Percentiles rank a stretch among this genome's conserved stretches.
Evolutionary conservation across 2,888 invertebrate species (phyloP).

Genomic region (Spodoptera littoralis): DNA sequence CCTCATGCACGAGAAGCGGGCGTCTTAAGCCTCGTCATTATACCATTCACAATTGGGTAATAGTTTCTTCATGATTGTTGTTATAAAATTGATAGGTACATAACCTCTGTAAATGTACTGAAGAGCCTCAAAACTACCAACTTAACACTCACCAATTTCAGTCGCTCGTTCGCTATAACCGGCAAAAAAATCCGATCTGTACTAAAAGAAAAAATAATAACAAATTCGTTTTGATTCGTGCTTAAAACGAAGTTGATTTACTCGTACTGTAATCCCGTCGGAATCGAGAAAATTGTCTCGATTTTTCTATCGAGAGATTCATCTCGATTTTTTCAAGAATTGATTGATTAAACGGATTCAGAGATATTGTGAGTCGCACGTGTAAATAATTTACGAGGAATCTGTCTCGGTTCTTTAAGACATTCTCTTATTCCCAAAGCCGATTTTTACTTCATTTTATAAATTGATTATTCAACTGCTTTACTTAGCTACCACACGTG

Average conservation of each 20-base stretch:
- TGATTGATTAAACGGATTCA: slow-evolving; percentile 28
- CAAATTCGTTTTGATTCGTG: not conserved
- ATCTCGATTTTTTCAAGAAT: not conserved
- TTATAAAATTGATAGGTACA: no score
- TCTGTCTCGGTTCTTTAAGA: slow-evolving; percentile 7
- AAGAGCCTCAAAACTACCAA: no score
- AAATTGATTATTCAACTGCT: not conserved
- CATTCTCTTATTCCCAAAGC: slow-evolving; percentile 1
- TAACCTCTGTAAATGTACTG: no score
- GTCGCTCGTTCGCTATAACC: no score
- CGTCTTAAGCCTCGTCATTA: no score
- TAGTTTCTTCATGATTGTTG: no score
- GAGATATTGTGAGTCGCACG: slow-evolving; percentile 11
- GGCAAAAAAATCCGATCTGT: no score
- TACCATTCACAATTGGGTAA: no score
- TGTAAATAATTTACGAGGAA: slow-evolving; percentile 20
- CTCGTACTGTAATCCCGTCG: slow-evolving; percentile 3
- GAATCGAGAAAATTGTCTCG: slow-evolving; percentile 1
- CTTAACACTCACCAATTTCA: no score
- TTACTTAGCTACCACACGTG: not conserved
- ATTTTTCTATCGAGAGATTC: not conserved
- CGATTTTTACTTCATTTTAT: not conserved
- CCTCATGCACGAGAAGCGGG: no score
- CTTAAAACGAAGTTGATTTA: not conserved
- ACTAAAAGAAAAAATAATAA: not conserved